Base-by-base conservation (phyloP, 2,888 invertebrate species). In the Pristionchus exspectatus region DNA sequence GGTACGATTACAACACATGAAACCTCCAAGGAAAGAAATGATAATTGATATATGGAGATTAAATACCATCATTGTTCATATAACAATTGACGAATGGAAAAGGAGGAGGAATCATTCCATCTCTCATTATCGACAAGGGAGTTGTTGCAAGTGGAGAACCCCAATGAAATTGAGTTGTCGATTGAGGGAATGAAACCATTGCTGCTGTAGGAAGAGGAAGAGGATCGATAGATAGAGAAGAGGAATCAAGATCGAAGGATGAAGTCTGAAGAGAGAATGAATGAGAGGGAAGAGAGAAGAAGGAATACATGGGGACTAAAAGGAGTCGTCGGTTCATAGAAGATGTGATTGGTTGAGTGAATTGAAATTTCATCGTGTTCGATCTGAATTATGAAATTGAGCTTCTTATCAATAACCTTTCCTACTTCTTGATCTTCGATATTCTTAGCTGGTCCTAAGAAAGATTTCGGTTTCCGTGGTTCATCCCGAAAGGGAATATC, bases 1-100 rank as follows among this genome's bases (percentile, higher is more conserved):
- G 1, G 85, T 69, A 59, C 90, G 87, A 85, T 92, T 92, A 88
- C 93, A 93, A 74, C 93, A 93, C 89, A 91, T 90, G 89, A 90
- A 88, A 21, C 81, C 88, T 88, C 38, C 10, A 72, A 59, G 69
- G 69, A 69, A n/a, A n/a, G 24, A 2, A 24, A 10, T 30, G 38
- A 44, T 5, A 21, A 24, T n/a, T 24, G 4, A 63, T 12, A 7
- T 3, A 12, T 18, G 86, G 24, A 44, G 2, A 38, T 24, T 12
- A 14, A 50, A 16, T 86, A 88, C 88, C 88, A 38, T 88, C 88
- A 38, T 2, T 30, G n/a, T 88, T 88, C 88, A 88, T 88, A 63
- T 88, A 88, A 63, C 88, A 88, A 30, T 88, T 88, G 59, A 81
- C 38, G 63, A 88, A 88, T 12, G 88, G 88, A 63, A 81, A 88